Evolutionary conservation across 2,888 invertebrate species (phyloP).

Genomic region (Dastarcus helophoroides): DNA sequence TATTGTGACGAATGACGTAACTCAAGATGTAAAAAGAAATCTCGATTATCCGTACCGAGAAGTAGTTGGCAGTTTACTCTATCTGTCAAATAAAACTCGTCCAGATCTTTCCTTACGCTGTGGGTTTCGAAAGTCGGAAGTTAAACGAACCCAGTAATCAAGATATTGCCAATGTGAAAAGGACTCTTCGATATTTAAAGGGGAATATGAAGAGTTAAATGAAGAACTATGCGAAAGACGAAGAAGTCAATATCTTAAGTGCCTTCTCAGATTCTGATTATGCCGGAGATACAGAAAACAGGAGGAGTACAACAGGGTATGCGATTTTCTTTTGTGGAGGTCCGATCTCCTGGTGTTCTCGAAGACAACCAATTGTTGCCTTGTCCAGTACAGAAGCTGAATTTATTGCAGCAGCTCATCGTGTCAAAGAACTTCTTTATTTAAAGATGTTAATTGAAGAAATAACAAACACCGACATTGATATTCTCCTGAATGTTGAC

Average conservation of each 20-base stretch:
- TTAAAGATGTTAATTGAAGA: too few species aligned
- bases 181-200: slow-evolving; percentile 1
- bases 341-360: not conserved
- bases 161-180: not conserved
- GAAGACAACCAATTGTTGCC: slow-evolving; percentile 1
- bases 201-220: not conserved
- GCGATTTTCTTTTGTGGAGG: not conserved
- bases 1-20: too few species aligned
- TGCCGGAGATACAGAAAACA: not conserved
- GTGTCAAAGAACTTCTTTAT: too few species aligned
- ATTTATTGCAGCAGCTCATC: slow-evolving; percentile 1
- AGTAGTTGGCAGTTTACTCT: too few species aligned
- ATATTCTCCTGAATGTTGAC: too few species aligned
- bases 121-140: not conserved
- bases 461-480: too few species aligned
- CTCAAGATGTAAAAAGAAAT: too few species aligned
- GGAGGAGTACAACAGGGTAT: not conserved
- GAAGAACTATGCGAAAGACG: not conserved
- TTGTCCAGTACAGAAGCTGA: slow-evolving; percentile 4
- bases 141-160: not conserved
- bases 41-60: too few species aligned
- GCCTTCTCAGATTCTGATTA: slow-evolving; percentile 1
- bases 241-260: too few species aligned
- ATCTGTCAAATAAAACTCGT: too few species aligned
- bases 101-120: not conserved